phyloP scores from a whole-genome alignment of 2,888 invertebrate genomes.

The Ectropis crepuscularia region DNA sequence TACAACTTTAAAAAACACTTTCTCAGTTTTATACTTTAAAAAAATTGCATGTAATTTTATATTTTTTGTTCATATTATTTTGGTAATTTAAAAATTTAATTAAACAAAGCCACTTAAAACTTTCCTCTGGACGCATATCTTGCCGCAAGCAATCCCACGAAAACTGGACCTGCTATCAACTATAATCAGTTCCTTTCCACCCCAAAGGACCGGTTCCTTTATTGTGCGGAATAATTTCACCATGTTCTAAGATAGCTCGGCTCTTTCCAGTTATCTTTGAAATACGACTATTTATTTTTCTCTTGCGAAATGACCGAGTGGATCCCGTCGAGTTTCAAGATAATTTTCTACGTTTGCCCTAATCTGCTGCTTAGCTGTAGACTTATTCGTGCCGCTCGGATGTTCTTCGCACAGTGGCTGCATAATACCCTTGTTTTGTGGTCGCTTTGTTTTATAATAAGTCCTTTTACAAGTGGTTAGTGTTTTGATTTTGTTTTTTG shows the following conservation, averaged over 20 bases:
- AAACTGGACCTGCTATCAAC: conserved; percentile 13
- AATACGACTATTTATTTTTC: conserved; percentile 36
- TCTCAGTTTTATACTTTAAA: no score
- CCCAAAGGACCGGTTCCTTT: conserved; percentile 18
- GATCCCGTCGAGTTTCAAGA: conserved; percentile 39
- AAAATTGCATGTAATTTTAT: no score
- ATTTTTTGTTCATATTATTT: no score
- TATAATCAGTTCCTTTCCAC: conserved; percentile 13
- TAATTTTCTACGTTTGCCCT: conserved; percentile 41
- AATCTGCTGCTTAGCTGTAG: conserved; percentile 47
- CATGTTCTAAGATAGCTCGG: conserved; percentile 25
- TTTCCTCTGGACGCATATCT: background rate
- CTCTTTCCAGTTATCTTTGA: conserved; percentile 26
- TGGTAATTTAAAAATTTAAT: no score
- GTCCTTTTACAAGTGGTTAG: conserved; percentile 1
- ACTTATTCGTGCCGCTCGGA: conserved; percentile 46
- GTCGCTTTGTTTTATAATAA: conserved; percentile 31
- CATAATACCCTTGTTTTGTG: conserved; percentile 39
- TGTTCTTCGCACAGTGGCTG: conserved; percentile 49
- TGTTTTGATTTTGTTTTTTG: no score
- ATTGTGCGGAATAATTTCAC: conserved; percentile 36
- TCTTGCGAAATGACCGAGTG: conserved; percentile 31
- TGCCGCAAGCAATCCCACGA: conserved; percentile 5
- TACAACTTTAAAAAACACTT: no score
- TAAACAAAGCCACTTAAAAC: background rate